Base-by-base conservation (phyloP, 2,797 vertebrate genomes). In the Psittacula echo region DNA sequence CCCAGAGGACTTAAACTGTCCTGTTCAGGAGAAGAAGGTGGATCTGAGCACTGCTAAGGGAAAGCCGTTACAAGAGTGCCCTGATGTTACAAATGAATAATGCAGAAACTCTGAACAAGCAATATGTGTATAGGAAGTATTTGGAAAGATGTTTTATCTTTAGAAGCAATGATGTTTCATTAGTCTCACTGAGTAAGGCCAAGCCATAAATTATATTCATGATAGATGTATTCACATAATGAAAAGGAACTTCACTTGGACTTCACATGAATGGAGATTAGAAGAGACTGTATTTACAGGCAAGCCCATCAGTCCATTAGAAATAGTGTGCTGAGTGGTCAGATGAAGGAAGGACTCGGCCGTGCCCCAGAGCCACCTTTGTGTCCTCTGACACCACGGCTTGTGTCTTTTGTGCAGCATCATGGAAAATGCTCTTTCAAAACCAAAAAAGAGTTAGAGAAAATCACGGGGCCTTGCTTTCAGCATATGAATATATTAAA, bases 121-220 rank as follows among this genome's bases (percentile, higher is more conserved):
- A 76, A 4, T 44, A 19, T 13, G 9, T 62, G 58, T 23, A 48
- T 37, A 42, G 45, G 66, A 84, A 66, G 70, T 65, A 21, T 68
- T 88, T 84, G 85, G 80, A 51, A 66, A 81, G 80, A 75, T 60
- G 77, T 76, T 91, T 95, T 90, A 60, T 95, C 92, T 93, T 93
- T 70, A 90, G 88, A 93, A 94, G 85, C 76, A 56, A 58, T 27
- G 76, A 83, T 53, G 6, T 62, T 84, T 95, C 93, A 86, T 96
- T 93, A 94, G 78, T 95, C 80, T 86, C 64, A 34, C n/a, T 78
- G 74, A 88, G 37, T 81, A 90, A 91, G 23, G 48, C 89, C 72
- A 93, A 71, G 79, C 83, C 83, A 70, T 94, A 86, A 91, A 93
- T 91, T 72, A 32, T 51, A 26, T 73, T 76, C 54, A 23, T 86